Base-by-base conservation (phyloP, 2,113 vertebrate species). In the Grus americana region DNA sequence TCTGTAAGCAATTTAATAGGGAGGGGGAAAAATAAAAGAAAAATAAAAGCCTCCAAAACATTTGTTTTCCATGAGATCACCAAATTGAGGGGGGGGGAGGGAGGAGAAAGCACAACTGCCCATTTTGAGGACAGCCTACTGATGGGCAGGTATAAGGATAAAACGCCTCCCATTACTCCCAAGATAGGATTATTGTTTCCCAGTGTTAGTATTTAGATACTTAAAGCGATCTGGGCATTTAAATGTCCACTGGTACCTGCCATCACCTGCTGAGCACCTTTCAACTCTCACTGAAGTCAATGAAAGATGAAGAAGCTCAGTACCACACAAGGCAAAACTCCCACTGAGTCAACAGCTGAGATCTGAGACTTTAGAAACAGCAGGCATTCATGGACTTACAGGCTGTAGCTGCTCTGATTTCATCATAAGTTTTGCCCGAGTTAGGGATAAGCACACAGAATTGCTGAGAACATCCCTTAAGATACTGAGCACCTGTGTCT, bases 41-140 rank as follows among this genome's bases (percentile, higher is more conserved):
- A 59, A 12, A 15, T 11, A 49, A 32, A 24, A 20, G 2, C 7
- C 5, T 6, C 0, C 2, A 8, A 38, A 81, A 27, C 1, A 29
- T 24, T 79, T 40, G 4, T 74, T 92, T 82, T 63, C 44, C 17
- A 22, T 61, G 7, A 40, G 22, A 76, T 27, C 29, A 52, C 7
- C 38, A 52, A 34, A 55, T 1, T n/a, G 13, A 49, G 9, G 10
- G 2, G 2, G 13, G 10, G 14, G 13, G 10, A 27, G 7, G 7
- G 2, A 58, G 15, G 47, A 63, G 4, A 84, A 78, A 63, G 5
- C 21, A 71, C 2, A 2, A 23, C 14, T 23, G 15, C 11, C 16
- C 12, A 1, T 79, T 91, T 89, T 66, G 61, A 86, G 70, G 65
- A 17, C 19, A 78, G 50, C 21, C 18, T 66, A 26, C 5, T 38